A percentile compares a stretch with the other conserved stretches of the same genome.
phyloP scores from a whole-genome alignment of 92 coral and sea anemone species.

The Bergia puertoricense region DNA sequence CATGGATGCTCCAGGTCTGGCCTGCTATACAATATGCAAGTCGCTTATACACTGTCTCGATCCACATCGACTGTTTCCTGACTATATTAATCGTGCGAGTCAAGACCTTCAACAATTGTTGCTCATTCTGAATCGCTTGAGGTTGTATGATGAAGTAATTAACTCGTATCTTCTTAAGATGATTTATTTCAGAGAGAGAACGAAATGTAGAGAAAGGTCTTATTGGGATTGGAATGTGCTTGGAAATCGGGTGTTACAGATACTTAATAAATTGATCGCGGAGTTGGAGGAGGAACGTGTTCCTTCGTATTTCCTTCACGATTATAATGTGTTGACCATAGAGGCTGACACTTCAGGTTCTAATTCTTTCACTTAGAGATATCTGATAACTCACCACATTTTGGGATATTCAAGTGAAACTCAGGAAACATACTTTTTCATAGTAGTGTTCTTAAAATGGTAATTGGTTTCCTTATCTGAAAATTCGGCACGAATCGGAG shows the following conservation, averaged over 20 bases:
- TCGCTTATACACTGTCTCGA: conserved; percentile 25
- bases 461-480: too few relatives aligned
- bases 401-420: too few relatives aligned
- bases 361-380: not conserved
- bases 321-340: conserved; percentile 44
- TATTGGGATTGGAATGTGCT: conserved; percentile 36
- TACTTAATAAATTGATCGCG: conserved; percentile 14
- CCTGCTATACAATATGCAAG: conserved; percentile 49
- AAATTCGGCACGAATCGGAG: too few relatives aligned
- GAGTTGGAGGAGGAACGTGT: conserved; percentile 30
- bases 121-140: not conserved
- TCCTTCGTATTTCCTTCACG: conserved; percentile 41
- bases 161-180: conserved; percentile 52
- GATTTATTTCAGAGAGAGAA: conserved; percentile 36
- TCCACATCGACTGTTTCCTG: conserved; percentile 9
- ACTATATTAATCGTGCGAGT: not conserved
- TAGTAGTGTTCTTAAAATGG: too few relatives aligned
- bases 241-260: conserved; percentile 33
- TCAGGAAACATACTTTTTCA: too few relatives aligned
- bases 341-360: not conserved
- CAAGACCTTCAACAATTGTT: conserved; percentile 9
- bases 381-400: too few relatives aligned
- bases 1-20: conserved; percentile 16
- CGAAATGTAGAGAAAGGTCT: not conserved
- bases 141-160: conserved; percentile 16